Percentiles rank a stretch among this genome's conserved stretches.
phyloP scores from a whole-genome alignment of 2,113 vertebrate species.

The Cryptomyrus ogoouensis region DNA sequence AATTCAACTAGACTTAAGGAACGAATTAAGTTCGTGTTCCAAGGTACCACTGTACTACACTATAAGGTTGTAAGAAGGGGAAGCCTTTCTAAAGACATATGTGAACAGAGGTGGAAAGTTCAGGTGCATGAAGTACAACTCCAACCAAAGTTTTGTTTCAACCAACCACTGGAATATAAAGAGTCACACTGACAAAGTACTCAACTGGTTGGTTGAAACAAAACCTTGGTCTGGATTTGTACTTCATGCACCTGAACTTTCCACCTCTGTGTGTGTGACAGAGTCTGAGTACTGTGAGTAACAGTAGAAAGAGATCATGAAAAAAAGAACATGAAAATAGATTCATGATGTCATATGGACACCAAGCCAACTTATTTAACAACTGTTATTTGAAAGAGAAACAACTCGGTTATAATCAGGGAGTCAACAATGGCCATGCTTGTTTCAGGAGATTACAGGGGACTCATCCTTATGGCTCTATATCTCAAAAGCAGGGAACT shows the following conservation, averaged over 20 bases:
- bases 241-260: background rate
- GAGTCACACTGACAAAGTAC: background rate
- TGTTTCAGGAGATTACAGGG: background rate
- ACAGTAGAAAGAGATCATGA: background rate
- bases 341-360: background rate
- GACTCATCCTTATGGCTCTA: constrained; percentile 43
- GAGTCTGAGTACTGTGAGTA: background rate
- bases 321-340: background rate
- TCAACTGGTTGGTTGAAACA: background rate
- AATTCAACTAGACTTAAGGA: no score
- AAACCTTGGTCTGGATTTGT: background rate
- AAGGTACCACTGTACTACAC: background rate
- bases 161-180: background rate
- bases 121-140: background rate
- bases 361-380: background rate
- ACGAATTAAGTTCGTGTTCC: no score
- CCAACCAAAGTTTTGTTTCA: background rate
- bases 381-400: constrained; percentile 2
- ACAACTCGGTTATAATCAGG: background rate
- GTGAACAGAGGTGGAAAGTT: background rate
- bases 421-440: background rate
- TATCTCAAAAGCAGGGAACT: constrained; percentile 87
- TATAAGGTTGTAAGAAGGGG: background rate
- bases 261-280: background rate
- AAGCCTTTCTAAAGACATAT: background rate